These are phyloP conservation scores for Spheniscus humboldti DNA, from an alignment of 2,797 vertebrate genomes.

Conservation along the genomic window DNA sequence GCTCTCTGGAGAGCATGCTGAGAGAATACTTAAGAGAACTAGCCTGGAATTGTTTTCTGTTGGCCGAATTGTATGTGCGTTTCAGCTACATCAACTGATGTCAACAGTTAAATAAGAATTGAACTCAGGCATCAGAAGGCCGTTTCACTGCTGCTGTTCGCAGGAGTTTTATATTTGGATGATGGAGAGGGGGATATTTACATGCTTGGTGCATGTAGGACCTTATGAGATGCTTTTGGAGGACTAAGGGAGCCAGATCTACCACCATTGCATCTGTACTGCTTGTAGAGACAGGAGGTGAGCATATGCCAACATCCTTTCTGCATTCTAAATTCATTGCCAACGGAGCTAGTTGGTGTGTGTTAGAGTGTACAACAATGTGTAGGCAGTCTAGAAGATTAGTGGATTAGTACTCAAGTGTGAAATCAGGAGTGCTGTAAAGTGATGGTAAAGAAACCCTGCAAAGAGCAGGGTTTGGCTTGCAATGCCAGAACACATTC, in stretches of 20 bases:
- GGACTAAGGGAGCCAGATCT: background rate
- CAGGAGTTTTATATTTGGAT: background rate
- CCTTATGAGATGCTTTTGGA: background rate
- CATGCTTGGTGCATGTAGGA: background rate
- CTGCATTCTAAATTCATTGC: background rate
- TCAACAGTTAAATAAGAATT: background rate
- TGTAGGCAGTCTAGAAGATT: conserved; percentile 32
- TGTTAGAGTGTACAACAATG: background rate
- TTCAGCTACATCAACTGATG: background rate
- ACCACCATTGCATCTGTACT: background rate
- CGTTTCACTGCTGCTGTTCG: background rate
- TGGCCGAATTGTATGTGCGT: accelerated
- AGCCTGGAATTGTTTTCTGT: background rate
- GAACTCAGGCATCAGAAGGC: background rate
- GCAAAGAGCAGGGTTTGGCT: conserved; percentile 24
- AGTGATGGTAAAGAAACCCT: background rate
- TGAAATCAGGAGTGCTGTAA: conserved; percentile 26
- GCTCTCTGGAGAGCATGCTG: background rate
- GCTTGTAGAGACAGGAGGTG: background rate
- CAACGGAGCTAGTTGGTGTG: background rate
- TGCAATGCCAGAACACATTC: background rate
- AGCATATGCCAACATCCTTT: background rate
- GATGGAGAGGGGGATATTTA: background rate
- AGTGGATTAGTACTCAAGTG: conserved; percentile 31
- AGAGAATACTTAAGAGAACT: background rate